These are phyloP conservation scores for Cyprinodon variegatus DNA, from an alignment of 2,113 vertebrate species.

Conservation along the genomic window DNA sequence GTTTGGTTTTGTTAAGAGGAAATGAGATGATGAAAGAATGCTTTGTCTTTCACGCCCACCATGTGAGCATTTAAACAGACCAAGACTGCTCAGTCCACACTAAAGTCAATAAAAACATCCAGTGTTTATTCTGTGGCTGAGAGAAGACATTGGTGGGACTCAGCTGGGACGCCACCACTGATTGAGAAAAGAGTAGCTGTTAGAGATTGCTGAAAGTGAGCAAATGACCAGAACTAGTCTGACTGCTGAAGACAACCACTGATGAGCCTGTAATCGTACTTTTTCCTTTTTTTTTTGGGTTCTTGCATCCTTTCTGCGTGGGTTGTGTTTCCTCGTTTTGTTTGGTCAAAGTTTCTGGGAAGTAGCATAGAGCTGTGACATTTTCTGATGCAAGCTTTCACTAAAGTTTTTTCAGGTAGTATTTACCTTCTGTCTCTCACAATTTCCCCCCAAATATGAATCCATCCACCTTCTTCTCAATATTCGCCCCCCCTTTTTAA, in stretches of 20 bases:
- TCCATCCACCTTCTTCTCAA: constrained; percentile 6
- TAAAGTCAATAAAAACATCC: constrained; percentile 71
- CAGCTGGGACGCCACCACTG: constrained; percentile 40
- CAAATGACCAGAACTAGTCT: constrained; percentile 60
- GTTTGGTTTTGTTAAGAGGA: constrained; percentile 68
- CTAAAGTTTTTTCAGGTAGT: constrained; percentile 32
- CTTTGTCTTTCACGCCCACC: constrained; percentile 63
- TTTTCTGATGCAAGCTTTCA: constrained; percentile 56
- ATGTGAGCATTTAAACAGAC: constrained; percentile 45
- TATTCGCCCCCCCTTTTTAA: background rate
- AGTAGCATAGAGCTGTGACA: constrained; percentile 52
- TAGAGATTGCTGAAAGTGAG: constrained; percentile 27
- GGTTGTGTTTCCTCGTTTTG: constrained; percentile 71
- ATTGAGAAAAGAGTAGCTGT: constrained; percentile 36
- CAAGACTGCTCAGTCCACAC: constrained; percentile 48
- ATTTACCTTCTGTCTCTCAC: constrained; percentile 21
- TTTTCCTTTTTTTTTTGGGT: constrained; percentile 14
- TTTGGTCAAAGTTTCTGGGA: constrained; percentile 69
- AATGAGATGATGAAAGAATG: constrained; percentile 71
- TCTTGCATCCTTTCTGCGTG: constrained; percentile 48
- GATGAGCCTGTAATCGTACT: constrained; percentile 69
- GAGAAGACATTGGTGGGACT: constrained; percentile 45
- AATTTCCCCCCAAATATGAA: constrained; percentile 6
- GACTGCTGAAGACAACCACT: constrained; percentile 53
- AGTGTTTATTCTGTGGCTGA: constrained; percentile 64